Percentiles rank a stretch among this genome's conserved stretches.
Evolutionary conservation across 2,113 vertebrate species (phyloP).

Genomic region (Aegithalos caudatus): DNA sequence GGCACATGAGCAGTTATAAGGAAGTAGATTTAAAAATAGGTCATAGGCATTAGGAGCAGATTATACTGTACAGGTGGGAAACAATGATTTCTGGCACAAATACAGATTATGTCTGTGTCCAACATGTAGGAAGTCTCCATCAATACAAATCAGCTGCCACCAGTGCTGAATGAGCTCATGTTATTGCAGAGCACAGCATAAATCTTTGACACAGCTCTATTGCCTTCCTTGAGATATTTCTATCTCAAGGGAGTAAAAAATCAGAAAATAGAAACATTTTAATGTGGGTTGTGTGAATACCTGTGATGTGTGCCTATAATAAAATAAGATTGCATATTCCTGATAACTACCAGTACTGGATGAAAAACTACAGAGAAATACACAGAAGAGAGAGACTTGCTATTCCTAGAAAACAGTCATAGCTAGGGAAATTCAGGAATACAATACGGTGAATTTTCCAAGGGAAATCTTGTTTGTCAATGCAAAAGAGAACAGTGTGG

Average conservation of each 20-base stretch:
- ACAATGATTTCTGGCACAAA: not conserved
- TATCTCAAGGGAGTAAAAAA: not conserved
- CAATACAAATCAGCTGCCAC: not conserved
- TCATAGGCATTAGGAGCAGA: not conserved
- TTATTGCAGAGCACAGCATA: not conserved
- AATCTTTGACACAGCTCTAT: not conserved
- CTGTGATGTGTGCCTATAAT: not conserved
- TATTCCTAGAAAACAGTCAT: not conserved
- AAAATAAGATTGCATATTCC: not conserved
- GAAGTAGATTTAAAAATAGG: constrained; percentile 23
- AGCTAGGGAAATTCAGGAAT: not conserved
- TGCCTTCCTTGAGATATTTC: not conserved
- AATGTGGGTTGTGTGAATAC: not conserved
- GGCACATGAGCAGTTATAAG: not conserved
- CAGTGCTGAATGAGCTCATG: not conserved
- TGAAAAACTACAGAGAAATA: not conserved
- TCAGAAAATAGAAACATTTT: constrained; percentile 11
- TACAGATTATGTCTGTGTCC: not conserved
- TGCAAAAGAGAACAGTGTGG: not conserved
- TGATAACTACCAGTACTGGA: not conserved
- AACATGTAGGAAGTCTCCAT: not conserved
- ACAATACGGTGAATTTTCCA: not conserved
- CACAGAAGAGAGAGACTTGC: not conserved
- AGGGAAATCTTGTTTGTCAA: not conserved
- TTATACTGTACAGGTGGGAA: constrained; percentile 47